Base-by-base conservation (phyloP, 2,797 vertebrate species). In the Anas bernieri region DNA sequence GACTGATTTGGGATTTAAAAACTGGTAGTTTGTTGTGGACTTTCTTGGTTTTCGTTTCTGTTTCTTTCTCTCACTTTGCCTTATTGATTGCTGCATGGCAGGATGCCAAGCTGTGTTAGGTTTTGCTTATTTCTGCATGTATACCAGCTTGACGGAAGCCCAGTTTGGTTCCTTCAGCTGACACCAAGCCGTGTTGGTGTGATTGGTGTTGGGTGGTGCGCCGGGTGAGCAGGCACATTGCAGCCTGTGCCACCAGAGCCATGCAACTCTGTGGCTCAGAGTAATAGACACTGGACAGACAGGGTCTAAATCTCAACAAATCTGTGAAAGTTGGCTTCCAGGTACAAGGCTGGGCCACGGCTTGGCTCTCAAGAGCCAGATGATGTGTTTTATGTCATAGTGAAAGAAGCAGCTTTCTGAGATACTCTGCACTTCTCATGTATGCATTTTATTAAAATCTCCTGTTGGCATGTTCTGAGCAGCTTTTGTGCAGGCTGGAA, bases 341-440 rank as follows among this genome's bases (percentile, higher is more conserved):
- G 66, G 28, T 39, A 6, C 7, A 39, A 33, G 41, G 18, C n/a
- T 86, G 80, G 67, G 35, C 55, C 35, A 9, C 23, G 59, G n/a
- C 37, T 89, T 64, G 88, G 41, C 5, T 84, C 54, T 62, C 23
- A 35, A 81, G 58, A 91, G 21, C 39, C 2, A 2, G 4, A 25
- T 68, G 81, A 56, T 86, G 43, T 93, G 73, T 86, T 94, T 92
- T 61, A 28, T 77, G 67, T 73, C 30, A 9, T 25, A 92, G 73
- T 18, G 54, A 91, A 92, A 92, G 87, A 78, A 88, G 63, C n/a
- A 48, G 37, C 63, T 86, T 95, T 92, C 59, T 80, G 55, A 78
- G 85, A 33, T 56, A 39, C 56, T 79, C 64, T 81, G 18, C 92
- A 78, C 63, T 82, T 80, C 59, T 86, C 20, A 9, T 63, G 79